Evolutionary conservation across 2,888 invertebrate genomes (phyloP), one percentile per base, ranked within the genome.

Genomic region (Doris montereyensis): DNA sequence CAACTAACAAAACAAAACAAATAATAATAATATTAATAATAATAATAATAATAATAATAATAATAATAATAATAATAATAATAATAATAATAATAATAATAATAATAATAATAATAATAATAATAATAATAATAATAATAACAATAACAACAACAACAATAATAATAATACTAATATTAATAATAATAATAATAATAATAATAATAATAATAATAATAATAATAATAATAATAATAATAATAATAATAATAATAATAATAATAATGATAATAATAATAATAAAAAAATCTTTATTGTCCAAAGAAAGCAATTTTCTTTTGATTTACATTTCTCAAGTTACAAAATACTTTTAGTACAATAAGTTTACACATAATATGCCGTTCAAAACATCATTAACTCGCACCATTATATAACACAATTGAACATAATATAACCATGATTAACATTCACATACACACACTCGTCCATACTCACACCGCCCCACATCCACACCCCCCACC

Each of bases 71-170:
- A 41, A 41, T 41, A 41, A 41, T 41, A 41, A 41, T 41, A 41
- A 41, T 41, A 41, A 41, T 41, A 41, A 41, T 41, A 41, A 41
- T 41, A 41, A 41, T 41, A 41, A 41, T 41, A 41, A 41, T 41
- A 41, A 41, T 41, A 41, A 41, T 41, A 41, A 41, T 41, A 41
- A 41, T 17, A 41, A 41, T 41, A 41, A 41, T 41, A 41, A 62
- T 62, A 24, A 62, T 62, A 8, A 21, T 21, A 13, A 62, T 13
- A 62, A 62, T n/a, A 62, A 24, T n/a, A 62, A 62, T 21, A 24
- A 62, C 62, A 62, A 62, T 62, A 13, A 62, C 17, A 62, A 62
- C 24, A 21, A 62, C 62, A 21, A 21, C 57, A 71, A 71, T 10
- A 24, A 71, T 8, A 52, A 41, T 8, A 13, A 24, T 21, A 21